Base-by-base conservation (phyloP, 2,888 invertebrate genomes). In the Seira musarum region DNA sequence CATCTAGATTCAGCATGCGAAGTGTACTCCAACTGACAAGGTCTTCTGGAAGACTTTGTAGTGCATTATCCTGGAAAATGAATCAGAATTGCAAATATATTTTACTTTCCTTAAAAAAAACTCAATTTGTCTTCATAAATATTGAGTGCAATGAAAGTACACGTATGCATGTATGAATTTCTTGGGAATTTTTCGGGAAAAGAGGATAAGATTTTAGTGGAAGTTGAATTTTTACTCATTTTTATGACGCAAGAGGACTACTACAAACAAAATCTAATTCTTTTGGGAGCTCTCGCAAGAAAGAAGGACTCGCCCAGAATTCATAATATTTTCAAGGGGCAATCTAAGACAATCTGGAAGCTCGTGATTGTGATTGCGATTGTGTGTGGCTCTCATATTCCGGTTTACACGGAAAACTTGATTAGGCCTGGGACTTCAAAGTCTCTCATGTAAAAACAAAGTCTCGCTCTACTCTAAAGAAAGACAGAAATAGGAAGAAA, bases 21-120 rank as follows among this genome's bases (percentile, higher is more conserved):
- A 96, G 89, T 87, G 95, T 95, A 84, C 92, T 93, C 91, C 95
- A 96, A 24, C 94, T 92, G 53, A 95, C 93, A 67, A 95, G 91
- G 0, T 93, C 92, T 89, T 96, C 95, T n/a, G 93, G 92, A 81
- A 96, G 90, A 2, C 92, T 92, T 79, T 91, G 91, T 85, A 96
- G 92, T 1, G 93, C 93, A 88, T 96, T 96, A 87, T 95, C 95
- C 87, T 93, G 75, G 30, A 83, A 73, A 30, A 81, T 13, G 15
- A 70, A 49, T n/a, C n/a, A n/a, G n/a, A n/a, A n/a, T n/a, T n/a
- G n/a, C 46, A 8, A 13, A 5, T 25, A 35, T 22, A 63, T n/a
- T 66, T 22, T 65, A 2, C 40, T 6, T 40, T 40, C 6, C 40
- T 8, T 13, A 40, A 46, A 40, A 71, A 25, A 63, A 30, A 30